Evolutionary conservation across 2,113 vertebrate genomes (phyloP).

Genomic region (Talpa occidentalis): DNA sequence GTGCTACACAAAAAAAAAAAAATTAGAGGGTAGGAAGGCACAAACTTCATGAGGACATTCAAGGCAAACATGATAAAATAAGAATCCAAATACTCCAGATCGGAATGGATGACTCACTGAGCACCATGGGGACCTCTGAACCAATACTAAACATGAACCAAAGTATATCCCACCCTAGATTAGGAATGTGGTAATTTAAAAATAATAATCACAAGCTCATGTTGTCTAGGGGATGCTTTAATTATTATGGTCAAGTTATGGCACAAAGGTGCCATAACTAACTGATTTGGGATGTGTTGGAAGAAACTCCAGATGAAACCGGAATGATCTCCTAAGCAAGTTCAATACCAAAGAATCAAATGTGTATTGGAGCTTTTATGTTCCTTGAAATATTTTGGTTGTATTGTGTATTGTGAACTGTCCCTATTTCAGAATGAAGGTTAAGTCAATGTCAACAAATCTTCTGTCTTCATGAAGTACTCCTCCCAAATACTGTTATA

Average conservation of each 20-base stretch:
- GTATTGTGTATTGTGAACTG: not conserved
- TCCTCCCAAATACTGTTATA: not conserved
- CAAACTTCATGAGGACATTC: not conserved
- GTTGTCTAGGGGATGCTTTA: not conserved
- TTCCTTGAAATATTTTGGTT: constrained; percentile 28
- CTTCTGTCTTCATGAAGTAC: constrained; percentile 31
- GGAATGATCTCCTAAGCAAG: not conserved
- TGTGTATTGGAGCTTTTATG: not conserved
- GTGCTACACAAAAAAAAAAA: not conserved
- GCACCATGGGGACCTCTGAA: not conserved
- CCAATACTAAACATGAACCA: not conserved
- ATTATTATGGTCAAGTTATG: not conserved
- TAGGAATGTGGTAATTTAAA: not conserved
- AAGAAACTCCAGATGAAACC: not conserved
- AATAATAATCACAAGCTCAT: not conserved
- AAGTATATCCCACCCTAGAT: not conserved
- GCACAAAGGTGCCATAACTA: not conserved
- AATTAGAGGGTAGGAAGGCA: not conserved
- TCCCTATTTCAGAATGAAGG: not conserved
- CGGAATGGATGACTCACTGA: not conserved
- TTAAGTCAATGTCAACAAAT: constrained; percentile 25
- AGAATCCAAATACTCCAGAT: constrained; percentile 1
- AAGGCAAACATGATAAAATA: not conserved
- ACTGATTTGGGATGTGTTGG: not conserved
- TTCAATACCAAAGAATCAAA: not conserved